Conservation (phyloP, 2,797 vertebrate species). For the Saxicola maurus region DNA sequence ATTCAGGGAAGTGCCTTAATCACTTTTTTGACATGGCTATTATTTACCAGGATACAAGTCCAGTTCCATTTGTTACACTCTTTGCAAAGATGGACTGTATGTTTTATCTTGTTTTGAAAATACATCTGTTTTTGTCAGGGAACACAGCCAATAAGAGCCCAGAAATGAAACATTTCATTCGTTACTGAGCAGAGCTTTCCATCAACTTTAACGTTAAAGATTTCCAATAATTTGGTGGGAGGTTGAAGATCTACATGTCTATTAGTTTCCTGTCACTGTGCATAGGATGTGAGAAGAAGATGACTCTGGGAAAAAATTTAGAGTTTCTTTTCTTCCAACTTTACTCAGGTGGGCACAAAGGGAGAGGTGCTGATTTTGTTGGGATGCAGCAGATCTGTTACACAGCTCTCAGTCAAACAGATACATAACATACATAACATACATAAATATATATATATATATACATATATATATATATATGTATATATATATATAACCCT, state of each 20-base stretch:
- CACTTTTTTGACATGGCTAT: conserved; percentile 49
- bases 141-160: conserved; percentile 39
- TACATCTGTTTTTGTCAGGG: conserved; percentile 58
- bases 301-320: not conserved
- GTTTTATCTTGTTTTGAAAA: conserved; percentile 57
- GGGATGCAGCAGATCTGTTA: not conserved
- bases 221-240: conserved; percentile 55
- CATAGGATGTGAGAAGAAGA: not conserved
- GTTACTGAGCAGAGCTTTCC: conserved; percentile 42
- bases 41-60: conserved; percentile 34
- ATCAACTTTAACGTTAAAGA: conserved; percentile 52
- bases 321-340: not conserved
- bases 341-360: not conserved
- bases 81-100: conserved; percentile 37
- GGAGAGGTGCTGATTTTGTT: not conserved
- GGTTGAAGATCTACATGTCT: conserved; percentile 34
- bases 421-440: no score
- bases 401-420: not conserved
- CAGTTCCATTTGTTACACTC: conserved; percentile 34
- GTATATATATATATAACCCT: not conserved
- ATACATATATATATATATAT: not conserved
- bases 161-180: conserved; percentile 41
- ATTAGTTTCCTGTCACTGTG: conserved; percentile 38
- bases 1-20: conserved; percentile 43
- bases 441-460: not conserved